phyloP scores from a whole-genome alignment of 2,888 invertebrate genomes.

The Leptopilina syphax region DNA sequence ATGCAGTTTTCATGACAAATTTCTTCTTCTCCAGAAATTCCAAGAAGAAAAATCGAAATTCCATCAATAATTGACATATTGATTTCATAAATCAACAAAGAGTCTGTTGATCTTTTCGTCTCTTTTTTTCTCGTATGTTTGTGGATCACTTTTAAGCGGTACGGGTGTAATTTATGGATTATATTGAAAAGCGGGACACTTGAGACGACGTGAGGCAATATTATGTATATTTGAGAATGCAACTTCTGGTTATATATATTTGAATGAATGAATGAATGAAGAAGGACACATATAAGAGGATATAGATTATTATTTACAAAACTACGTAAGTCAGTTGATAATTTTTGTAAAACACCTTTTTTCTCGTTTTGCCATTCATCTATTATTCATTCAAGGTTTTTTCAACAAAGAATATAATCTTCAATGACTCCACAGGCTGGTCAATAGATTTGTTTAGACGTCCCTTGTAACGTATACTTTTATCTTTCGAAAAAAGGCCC shows the following conservation, averaged over 20 bases:
- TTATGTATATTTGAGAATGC: background rate
- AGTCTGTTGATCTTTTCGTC: background rate
- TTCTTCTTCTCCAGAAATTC: too few species aligned
- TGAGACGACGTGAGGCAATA: background rate
- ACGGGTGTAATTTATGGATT: background rate
- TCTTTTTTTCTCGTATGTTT: conserved; percentile 16
- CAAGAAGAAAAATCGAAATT: too few species aligned
- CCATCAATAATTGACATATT: background rate
- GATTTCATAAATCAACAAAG: background rate
- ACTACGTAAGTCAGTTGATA: conserved; percentile 32
- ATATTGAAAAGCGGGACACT: conserved; percentile 12
- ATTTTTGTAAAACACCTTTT: conserved; percentile 10
- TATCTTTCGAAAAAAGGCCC: conserved; percentile 59
- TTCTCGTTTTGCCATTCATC: conserved; percentile 20
- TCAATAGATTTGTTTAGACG: conserved; percentile 61
- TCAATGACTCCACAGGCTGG: conserved; percentile 52
- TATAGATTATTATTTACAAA: conserved; percentile 38
- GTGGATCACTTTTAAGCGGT: conserved; percentile 13
- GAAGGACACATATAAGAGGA: conserved; percentile 11
- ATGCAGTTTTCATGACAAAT: too few species aligned
- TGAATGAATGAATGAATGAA: background rate
- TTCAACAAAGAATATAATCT: conserved; percentile 42
- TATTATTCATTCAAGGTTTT: conserved; percentile 34
- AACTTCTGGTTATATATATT: background rate
- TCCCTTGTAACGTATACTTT: conserved; percentile 54